phyloP scores from a whole-genome alignment of 1,140 invertebrate species.

The Lamellibrachia luymesi region DNA sequence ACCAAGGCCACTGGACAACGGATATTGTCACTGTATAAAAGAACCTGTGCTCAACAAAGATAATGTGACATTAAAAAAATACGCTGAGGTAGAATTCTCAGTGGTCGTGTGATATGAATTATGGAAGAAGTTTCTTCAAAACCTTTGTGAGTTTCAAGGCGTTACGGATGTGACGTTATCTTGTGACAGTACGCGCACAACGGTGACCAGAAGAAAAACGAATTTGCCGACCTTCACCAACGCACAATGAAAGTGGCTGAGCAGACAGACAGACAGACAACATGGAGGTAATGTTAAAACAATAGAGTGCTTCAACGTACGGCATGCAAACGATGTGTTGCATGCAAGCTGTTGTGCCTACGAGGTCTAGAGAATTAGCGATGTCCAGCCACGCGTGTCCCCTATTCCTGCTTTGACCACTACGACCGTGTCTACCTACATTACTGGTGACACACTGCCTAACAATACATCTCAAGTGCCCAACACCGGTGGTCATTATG shows the following conservation, averaged over 20 bases:
- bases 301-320: neutral
- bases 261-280: neutral
- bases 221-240: neutral
- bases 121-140: neutral
- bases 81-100: neutral
- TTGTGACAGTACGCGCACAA: neutral
- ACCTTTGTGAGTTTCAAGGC: neutral
- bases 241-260: neutral
- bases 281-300: neutral
- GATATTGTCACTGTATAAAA: neutral
- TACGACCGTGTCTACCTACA: neutral
- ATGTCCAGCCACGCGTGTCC: neutral
- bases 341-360: conserved; percentile 3
- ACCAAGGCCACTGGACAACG: neutral
- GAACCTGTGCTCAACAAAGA: neutral
- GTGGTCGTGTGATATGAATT: neutral
- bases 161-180: neutral
- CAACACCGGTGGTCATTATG: neutral
- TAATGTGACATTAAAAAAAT: neutral
- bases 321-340: neutral
- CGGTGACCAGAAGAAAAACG: neutral
- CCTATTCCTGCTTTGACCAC: neutral
- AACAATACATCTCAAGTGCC: neutral
- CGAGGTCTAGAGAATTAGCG: neutral
- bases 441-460: neutral